These are phyloP conservation scores for Papilio dardanus DNA, from an alignment of 1,140 invertebrate species.

Conservation along the genomic window DNA sequence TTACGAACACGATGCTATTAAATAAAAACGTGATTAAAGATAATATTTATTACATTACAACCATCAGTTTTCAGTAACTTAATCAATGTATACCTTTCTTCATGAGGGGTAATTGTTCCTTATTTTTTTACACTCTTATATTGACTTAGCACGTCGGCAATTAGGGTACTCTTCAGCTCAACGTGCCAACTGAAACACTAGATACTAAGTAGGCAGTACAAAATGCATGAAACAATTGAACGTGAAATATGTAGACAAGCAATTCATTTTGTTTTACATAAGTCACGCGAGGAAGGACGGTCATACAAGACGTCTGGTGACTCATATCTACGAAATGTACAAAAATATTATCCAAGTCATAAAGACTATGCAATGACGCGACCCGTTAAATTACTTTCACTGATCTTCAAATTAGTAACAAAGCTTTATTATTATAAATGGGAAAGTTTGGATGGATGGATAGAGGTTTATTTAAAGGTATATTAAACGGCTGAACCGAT, in stretches of 20 bases:
- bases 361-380: background rate
- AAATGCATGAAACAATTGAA: background rate
- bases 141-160: too few species aligned
- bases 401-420: background rate
- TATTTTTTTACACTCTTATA: too few species aligned
- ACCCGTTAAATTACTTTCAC: background rate
- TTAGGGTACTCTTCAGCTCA: background rate
- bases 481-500: too few species aligned
- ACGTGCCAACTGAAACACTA: background rate
- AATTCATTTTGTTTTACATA: background rate
- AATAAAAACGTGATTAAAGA: background rate
- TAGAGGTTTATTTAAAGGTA: too few species aligned
- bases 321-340: constrained; percentile 1
- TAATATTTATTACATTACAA: constrained; percentile 1
- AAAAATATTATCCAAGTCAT: constrained; percentile 28
- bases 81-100: background rate
- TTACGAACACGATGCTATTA: constrained; percentile 24
- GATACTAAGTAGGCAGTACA: background rate
- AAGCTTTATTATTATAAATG: too few species aligned
- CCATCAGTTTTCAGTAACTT: background rate
- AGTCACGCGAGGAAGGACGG: constrained; percentile 14
- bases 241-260: background rate
- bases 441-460: too few species aligned
- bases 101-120: too few species aligned
- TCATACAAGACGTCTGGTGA: constrained; percentile 27